A percentile compares a stretch with the other conserved stretches of the same genome.
Conservation (phyloP, 2,797 vertebrate genomes). For the Pyrocephalus nanus region DNA sequence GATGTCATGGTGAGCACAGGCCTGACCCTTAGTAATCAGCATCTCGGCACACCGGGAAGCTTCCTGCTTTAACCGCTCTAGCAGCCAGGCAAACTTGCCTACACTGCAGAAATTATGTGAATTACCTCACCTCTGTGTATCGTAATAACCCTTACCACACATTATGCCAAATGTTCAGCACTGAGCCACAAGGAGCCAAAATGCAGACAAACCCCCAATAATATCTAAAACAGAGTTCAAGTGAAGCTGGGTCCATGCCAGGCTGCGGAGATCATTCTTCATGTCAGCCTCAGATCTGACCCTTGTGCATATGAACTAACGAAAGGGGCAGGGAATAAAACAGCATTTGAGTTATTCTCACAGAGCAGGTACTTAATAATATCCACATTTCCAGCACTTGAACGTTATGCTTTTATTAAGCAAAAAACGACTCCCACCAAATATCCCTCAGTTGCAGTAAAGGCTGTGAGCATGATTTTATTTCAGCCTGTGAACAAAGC, state of each 20-base stretch:
- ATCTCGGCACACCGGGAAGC: slow-evolving; percentile 47
- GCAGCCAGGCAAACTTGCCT: slow-evolving; percentile 64
- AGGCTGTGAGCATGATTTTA: slow-evolving; percentile 62
- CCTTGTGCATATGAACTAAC: slow-evolving; percentile 49
- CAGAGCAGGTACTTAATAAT: slow-evolving; percentile 69
- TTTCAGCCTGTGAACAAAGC: slow-evolving; percentile 68
- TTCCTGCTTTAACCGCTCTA: slow-evolving; percentile 48
- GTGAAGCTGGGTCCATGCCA: slow-evolving; percentile 48
- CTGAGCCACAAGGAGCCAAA: slow-evolving; percentile 47
- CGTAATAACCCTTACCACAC: slow-evolving; percentile 66
- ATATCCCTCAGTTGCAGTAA: slow-evolving; percentile 69
- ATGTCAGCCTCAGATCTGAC: slow-evolving; percentile 58
- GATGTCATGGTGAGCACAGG: slow-evolving; percentile 58
- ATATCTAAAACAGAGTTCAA: slow-evolving; percentile 70
- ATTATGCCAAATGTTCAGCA: slow-evolving; percentile 67
- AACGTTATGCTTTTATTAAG: slow-evolving; percentile 56
- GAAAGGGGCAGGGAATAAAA: slow-evolving; percentile 55
- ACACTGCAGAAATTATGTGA: slow-evolving; percentile 67
- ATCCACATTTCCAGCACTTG: slow-evolving; percentile 64
- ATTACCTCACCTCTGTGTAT: slow-evolving; percentile 74
- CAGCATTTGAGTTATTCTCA: slow-evolving; percentile 51
- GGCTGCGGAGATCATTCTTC: slow-evolving; percentile 50
- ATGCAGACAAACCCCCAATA: slow-evolving; percentile 43
- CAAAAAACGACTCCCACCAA: slow-evolving; percentile 56
- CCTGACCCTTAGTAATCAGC: slow-evolving; percentile 67